Evolutionary conservation across 2,797 vertebrate genomes (phyloP), one percentile per base, ranked within the genome.

Genomic region (Thamnophis elegans): DNA sequence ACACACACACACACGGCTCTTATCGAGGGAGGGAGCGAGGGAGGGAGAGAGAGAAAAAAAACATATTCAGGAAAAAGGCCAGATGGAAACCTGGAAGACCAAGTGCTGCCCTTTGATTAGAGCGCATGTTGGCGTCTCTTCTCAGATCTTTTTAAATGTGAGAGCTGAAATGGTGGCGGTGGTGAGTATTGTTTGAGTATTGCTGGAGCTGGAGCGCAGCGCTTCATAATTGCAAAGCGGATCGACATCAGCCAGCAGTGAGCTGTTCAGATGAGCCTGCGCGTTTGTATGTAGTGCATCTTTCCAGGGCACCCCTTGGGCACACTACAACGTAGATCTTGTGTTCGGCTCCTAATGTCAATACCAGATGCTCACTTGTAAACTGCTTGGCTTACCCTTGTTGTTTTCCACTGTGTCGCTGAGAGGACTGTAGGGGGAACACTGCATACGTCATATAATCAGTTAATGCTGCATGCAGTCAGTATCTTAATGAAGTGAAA

Each of bases 371-470:
- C 60, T 95, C 87, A 51, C 91, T 95, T 95, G 85, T 88, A 90
- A 95, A 91, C 89, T 85, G 89, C 87, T 94, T 90, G 87, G 86
- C 94, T 94, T 55, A 93, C 82, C 32, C 54, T 87, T 91, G 62
- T 14, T 7, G n/a, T 91, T 96, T 94, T 95, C 22, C 87, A 25
- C 94, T 56, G 12, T 88, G 59, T 95, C 93, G 92, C 88, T 1
- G 10, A 54, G 68, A 96, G 26, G 86, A 96, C 95, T 96, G 93
- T 90, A 96, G 95, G 92, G 93, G 94, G 93, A 95, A 92, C 95
- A 85, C 94, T 94, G 14, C 2, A 86, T 94, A 92, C 92, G 92
- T 91, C 73, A 0, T 94, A 91, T 93, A 90, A 36, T 59, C 85
- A 4, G 94, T 28, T 90, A 59, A 53, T 58, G 55, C 88, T 90